These are phyloP conservation scores for Argyrosomus japonicus DNA, from an alignment of 2,113 vertebrate species.

Conservation along the genomic window DNA sequence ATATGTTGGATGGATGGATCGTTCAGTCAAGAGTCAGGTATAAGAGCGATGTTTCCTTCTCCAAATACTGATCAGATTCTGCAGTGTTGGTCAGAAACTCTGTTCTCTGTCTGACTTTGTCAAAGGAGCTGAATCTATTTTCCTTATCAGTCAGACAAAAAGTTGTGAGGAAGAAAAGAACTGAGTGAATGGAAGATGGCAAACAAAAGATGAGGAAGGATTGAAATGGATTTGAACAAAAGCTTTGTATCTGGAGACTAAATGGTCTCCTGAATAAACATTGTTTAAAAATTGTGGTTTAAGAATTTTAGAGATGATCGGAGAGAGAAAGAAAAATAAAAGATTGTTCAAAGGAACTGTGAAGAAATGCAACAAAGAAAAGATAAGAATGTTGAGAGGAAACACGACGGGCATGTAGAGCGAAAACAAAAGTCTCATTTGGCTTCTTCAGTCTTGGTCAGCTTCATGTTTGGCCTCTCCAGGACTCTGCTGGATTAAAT, in stretches of 20 bases:
- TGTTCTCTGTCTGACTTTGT: conserved; percentile 11
- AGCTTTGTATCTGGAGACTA: conserved; percentile 1
- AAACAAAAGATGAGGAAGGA: conserved; percentile 52
- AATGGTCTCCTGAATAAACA: conserved; percentile 37
- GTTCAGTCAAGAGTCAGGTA: neutral
- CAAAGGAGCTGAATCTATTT: conserved; percentile 48
- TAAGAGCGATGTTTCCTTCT: neutral
- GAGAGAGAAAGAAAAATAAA: neutral
- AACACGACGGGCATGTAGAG: neutral
- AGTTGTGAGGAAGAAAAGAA: conserved; percentile 1
- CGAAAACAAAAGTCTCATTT: neutral
- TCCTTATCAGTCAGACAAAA: conserved; percentile 25
- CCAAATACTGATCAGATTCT: conserved; percentile 24
- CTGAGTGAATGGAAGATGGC: conserved; percentile 29
- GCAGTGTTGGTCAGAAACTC: conserved; percentile 1
- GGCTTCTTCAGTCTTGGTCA: neutral
- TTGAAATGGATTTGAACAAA: conserved; percentile 36
- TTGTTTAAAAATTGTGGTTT: neutral
- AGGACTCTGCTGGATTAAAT: too few species aligned
- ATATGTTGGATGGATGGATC: too few species aligned
- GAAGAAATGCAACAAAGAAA: neutral
- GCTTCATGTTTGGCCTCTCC: neutral
- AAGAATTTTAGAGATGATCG: conserved; percentile 12
- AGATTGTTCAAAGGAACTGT: conserved; percentile 9
- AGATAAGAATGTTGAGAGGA: neutral